These are phyloP conservation scores for Pyrrhia umbra DNA, from an alignment of 2,888 invertebrate species.

Conservation along the genomic window DNA sequence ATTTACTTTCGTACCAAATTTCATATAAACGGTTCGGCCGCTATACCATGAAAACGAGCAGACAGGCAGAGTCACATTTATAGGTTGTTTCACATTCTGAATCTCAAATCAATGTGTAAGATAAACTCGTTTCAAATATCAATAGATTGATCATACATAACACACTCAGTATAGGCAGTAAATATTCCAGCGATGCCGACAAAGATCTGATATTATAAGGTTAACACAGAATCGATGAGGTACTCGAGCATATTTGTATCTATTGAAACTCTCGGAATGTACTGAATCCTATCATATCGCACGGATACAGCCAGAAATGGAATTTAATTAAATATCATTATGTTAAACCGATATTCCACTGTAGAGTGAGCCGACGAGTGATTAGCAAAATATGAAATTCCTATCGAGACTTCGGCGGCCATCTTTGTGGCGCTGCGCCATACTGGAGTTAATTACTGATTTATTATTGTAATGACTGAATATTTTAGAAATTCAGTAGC, in stretches of 20 bases:
- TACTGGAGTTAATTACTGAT: constrained; percentile 35
- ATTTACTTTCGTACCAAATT: too few relatives aligned
- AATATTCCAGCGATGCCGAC: constrained; percentile 29
- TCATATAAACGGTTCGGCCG: too few relatives aligned
- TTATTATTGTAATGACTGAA: constrained; percentile 28
- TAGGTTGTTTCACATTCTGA: background rate
- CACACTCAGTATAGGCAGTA: constrained; percentile 13
- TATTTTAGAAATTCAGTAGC: background rate
- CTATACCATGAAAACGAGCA: too few relatives aligned
- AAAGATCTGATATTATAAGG: constrained; percentile 37
- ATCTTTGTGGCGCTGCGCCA: constrained; percentile 24
- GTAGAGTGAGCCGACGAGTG: constrained; percentile 46
- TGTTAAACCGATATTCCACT: constrained; percentile 64
- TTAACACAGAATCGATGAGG: constrained; percentile 35
- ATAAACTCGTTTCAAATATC: constrained; percentile 12
- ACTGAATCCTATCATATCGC: constrained; percentile 58
- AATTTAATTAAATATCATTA: constrained; percentile 77
- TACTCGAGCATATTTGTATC: constrained; percentile 44
- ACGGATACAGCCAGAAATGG: constrained; percentile 63
- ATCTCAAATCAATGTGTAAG: too few relatives aligned
- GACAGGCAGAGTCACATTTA: too few relatives aligned
- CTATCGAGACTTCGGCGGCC: constrained; percentile 33
- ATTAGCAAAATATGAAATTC: constrained; percentile 74
- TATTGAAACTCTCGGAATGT: constrained; percentile 59
- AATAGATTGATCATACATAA: constrained; percentile 16